Conservation (phyloP, 2,888 invertebrate species). For the Ornithoptera alexandrae region DNA sequence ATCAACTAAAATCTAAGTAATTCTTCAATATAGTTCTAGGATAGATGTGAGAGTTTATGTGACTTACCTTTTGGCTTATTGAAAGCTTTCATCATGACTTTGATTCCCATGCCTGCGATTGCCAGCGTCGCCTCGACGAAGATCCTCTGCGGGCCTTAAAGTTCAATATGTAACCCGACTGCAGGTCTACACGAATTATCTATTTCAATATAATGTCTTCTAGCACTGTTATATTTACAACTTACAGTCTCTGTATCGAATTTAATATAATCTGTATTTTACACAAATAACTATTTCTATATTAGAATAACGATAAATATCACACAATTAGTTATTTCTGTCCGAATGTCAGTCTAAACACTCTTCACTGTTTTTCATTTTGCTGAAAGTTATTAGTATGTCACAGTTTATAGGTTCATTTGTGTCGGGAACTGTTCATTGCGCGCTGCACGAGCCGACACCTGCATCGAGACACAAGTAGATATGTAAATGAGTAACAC, state of each 20-base stretch:
- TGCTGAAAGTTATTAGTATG: slow-evolving; percentile 60
- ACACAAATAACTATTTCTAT: slow-evolving; percentile 46
- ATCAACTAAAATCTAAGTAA: too few relatives aligned
- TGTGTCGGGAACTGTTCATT: slow-evolving; percentile 52
- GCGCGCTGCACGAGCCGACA: slow-evolving; percentile 48
- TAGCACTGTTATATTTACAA: slow-evolving; percentile 38
- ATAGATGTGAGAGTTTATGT: background rate
- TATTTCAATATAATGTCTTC: slow-evolving; percentile 33
- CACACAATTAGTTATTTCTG: slow-evolving; percentile 58
- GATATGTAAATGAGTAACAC: slow-evolving; percentile 25
- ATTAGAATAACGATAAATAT: slow-evolving; percentile 69
- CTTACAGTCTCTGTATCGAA: slow-evolving; percentile 8
- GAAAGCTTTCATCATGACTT: slow-evolving; percentile 92
- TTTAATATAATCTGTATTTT: slow-evolving; percentile 35
- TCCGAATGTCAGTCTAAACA: slow-evolving; percentile 65
- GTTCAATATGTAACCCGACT: slow-evolving; percentile 45
- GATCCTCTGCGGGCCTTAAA: slow-evolving; percentile 56
- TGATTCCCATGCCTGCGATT: slow-evolving; percentile 90
- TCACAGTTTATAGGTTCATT: slow-evolving; percentile 59
- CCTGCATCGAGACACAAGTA: slow-evolving; percentile 43
- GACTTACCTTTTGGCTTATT: slow-evolving; percentile 90
- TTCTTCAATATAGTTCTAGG: too few relatives aligned
- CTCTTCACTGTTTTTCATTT: slow-evolving; percentile 79
- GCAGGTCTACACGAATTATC: slow-evolving; percentile 44
- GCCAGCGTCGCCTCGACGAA: slow-evolving; percentile 65